Evolutionary conservation across 2,797 vertebrate species (phyloP).

Genomic region (Rallus crepitans): DNA sequence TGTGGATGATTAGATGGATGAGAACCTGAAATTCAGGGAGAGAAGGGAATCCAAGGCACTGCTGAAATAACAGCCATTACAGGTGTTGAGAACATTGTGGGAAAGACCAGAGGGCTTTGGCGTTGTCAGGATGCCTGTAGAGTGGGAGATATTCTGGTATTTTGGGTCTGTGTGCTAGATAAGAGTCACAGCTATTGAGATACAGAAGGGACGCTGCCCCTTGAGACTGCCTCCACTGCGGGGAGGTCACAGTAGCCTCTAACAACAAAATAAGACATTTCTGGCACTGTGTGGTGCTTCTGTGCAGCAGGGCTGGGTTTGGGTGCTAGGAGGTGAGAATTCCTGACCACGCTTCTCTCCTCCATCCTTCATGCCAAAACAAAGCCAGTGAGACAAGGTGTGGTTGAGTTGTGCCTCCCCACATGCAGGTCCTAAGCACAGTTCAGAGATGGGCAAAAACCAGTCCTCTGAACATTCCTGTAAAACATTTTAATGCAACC

Average conservation of each 20-base stretch:
- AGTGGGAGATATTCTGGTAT: neutral
- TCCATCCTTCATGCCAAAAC: neutral
- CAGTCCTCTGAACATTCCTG: neutral
- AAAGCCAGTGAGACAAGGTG: neutral
- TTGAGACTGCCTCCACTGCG: neutral
- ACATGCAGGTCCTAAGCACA: neutral
- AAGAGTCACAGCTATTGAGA: neutral
- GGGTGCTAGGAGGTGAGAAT: neutral
- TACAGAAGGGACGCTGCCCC: neutral
- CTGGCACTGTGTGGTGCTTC: neutral
- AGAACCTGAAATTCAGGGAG: neutral
- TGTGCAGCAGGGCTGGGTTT: neutral
- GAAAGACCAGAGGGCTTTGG: fast-evolving
- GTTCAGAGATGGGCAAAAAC: neutral
- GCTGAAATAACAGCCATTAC: neutral
- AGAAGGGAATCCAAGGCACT: neutral
- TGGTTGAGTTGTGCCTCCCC: neutral
- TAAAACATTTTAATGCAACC: neutral
- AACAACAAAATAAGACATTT: neutral
- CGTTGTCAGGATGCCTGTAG: neutral
- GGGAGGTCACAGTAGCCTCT: neutral
- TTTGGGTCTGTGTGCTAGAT: neutral
- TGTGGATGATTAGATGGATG: neutral
- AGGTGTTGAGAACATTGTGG: neutral
- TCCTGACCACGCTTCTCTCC: neutral